Conservation (phyloP, 2,888 invertebrate species). For the Lissocephala sabroskyi region DNA sequence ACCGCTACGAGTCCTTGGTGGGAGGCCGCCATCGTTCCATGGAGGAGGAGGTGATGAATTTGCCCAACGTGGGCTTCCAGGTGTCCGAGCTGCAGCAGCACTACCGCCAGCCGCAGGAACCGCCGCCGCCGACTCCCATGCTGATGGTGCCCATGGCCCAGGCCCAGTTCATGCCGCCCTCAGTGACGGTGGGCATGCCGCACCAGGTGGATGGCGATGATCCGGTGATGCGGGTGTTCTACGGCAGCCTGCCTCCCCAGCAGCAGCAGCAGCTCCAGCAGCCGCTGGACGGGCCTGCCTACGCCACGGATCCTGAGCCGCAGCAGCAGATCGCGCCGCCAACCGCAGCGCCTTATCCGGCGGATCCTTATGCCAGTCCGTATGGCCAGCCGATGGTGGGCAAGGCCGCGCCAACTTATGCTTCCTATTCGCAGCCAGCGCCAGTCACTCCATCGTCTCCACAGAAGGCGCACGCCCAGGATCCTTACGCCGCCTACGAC, state of each 20-base stretch:
- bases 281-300: background rate
- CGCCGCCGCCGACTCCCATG: slow-evolving; percentile 12
- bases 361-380: background rate
- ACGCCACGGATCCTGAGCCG: background rate
- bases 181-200: background rate
- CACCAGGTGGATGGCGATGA: slow-evolving; percentile 34
- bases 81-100: slow-evolving; percentile 27
- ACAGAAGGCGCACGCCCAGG: too few relatives aligned
- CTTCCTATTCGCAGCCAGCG: background rate
- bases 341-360: background rate
- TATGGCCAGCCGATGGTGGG: background rate
- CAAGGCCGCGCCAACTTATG: slow-evolving; percentile 4
- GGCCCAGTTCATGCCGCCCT: background rate
- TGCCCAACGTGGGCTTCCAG: slow-evolving; percentile 35
- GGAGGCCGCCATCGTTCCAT: slow-evolving; percentile 23
- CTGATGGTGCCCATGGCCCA: slow-evolving; percentile 11
- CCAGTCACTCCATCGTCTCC: too few relatives aligned
- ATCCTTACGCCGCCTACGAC: too few relatives aligned
- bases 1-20: slow-evolving; percentile 6
- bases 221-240: slow-evolving; percentile 58
- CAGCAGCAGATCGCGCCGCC: too few relatives aligned
- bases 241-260: slow-evolving; percentile 28
- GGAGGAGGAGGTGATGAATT: slow-evolving; percentile 27
- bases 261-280: slow-evolving; percentile 2
- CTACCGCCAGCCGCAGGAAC: slow-evolving; percentile 14